Base-by-base conservation (phyloP, 2,888 invertebrate genomes). In the Dicycla oo region DNA sequence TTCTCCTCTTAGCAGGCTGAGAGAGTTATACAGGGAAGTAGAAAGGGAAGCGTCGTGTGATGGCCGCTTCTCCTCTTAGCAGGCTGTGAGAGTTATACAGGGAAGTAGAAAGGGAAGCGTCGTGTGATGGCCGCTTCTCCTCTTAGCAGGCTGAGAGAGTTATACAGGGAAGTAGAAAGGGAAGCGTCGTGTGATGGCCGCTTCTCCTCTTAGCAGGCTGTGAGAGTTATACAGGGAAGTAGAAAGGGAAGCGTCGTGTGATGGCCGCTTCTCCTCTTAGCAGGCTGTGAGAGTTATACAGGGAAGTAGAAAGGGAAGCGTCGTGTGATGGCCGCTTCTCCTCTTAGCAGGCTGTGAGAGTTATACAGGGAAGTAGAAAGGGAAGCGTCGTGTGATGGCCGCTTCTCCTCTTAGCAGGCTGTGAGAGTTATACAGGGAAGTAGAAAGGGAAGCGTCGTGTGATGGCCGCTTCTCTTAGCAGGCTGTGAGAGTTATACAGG, bases 251-350 rank as follows among this genome's bases (percentile, higher is more conserved):
- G 78, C 56, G 61, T 38, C 38, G 51, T 53, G 62, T 53, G 78
- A 66, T 69, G 53, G 57, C 65, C 20, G 54, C 57, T 7, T 51
- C 64, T 62, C 64, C 43, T 70, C 60, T n/a, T n/a, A 26, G 34
- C 53, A 58, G 56, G 30, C 53, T 56, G 62, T n/a, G 53, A 66
- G 40, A 66, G 34, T 38, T 34, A 20, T 11, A 64, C 40, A 47
- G 47, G 69, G n/a, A n/a, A n/a, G n/a, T n/a, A n/a, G 80, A 82
- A 82, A 82, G 83, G 69, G 63, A 80, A 82, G 78, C 56, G 61
- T 38, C 38, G 51, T 53, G 62, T 53, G 78, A 66, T 69, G 53
- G 57, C 65, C 20, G 54, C 57, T 7, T 51, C 64, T 62, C 64
- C 43, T 70, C 60, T n/a, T n/a, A 26, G 34, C 53, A 58, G 56